Evolutionary conservation across 2,113 vertebrate species (phyloP).

Genomic region (Turnix velox): DNA sequence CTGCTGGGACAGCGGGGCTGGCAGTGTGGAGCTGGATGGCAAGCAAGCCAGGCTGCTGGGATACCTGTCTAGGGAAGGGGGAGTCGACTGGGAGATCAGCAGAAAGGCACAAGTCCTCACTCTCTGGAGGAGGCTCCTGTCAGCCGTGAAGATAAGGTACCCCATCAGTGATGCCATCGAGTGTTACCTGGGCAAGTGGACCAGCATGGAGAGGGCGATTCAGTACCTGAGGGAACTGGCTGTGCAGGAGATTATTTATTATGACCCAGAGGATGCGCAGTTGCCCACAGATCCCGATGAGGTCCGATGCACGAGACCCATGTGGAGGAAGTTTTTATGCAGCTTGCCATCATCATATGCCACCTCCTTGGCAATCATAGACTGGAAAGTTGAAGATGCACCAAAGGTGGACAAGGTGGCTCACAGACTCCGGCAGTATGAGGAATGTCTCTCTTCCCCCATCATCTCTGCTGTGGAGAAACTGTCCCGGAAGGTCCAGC

Average conservation of each 20-base stretch:
- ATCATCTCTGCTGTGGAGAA: not conserved
- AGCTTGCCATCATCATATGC: not conserved
- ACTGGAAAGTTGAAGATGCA: not conserved
- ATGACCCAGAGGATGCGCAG: not conserved
- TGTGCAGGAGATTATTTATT: not conserved
- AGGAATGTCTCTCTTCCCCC: not conserved
- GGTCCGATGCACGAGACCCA: not conserved
- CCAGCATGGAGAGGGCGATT: not conserved
- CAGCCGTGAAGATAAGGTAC: not conserved
- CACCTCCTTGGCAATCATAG: not conserved
- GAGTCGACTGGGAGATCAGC: not conserved
- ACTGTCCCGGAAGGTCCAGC: not conserved
- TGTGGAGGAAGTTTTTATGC: not conserved
- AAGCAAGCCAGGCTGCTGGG: not conserved
- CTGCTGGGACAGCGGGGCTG: not conserved
- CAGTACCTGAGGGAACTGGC: not conserved
- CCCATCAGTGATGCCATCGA: not conserved
- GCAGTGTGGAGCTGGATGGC: not conserved
- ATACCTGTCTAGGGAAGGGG: not conserved
- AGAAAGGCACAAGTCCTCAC: not conserved
- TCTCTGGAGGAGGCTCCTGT: not conserved
- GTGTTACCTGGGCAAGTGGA: not conserved
- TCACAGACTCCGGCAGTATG: not conserved
- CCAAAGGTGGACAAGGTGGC: not conserved
- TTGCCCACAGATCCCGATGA: not conserved